phyloP scores from a whole-genome alignment of 2,113 vertebrate species.

The Meles meles region DNA sequence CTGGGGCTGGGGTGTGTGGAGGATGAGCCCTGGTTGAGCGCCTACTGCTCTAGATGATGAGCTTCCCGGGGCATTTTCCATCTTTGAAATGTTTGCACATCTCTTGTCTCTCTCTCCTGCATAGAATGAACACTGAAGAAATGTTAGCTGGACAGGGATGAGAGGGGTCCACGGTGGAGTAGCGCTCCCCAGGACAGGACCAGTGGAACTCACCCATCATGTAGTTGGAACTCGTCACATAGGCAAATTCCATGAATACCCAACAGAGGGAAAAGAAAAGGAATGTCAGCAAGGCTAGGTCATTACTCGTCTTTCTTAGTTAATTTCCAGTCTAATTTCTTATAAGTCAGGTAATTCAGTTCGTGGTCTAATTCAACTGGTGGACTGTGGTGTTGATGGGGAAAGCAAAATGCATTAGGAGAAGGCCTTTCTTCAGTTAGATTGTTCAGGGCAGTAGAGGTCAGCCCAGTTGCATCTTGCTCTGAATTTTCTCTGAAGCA shows the following conservation, averaged over 20 bases:
- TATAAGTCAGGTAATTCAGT: background rate
- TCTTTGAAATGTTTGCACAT: background rate
- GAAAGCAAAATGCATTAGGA: background rate
- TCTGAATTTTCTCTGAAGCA: background rate
- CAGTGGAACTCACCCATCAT: background rate
- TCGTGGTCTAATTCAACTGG: background rate
- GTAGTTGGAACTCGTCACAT: background rate
- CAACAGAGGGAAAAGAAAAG: background rate
- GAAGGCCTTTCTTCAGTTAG: background rate
- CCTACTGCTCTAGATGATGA: background rate
- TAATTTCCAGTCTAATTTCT: background rate
- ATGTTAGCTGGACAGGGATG: background rate
- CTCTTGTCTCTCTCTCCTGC: background rate
- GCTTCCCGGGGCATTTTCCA: background rate
- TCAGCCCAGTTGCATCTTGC: background rate
- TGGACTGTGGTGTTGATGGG: background rate
- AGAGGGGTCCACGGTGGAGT: background rate
- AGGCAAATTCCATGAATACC: background rate
- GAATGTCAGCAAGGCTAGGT: background rate
- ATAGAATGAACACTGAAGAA: background rate
- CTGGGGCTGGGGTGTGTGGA: background rate
- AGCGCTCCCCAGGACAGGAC: background rate
- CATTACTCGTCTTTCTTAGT: background rate
- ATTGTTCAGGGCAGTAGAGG: background rate
- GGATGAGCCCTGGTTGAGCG: background rate